These are phyloP conservation scores for Monarcha castaneiventris DNA, from an alignment of 2,113 vertebrate genomes.

Conservation along the genomic window DNA sequence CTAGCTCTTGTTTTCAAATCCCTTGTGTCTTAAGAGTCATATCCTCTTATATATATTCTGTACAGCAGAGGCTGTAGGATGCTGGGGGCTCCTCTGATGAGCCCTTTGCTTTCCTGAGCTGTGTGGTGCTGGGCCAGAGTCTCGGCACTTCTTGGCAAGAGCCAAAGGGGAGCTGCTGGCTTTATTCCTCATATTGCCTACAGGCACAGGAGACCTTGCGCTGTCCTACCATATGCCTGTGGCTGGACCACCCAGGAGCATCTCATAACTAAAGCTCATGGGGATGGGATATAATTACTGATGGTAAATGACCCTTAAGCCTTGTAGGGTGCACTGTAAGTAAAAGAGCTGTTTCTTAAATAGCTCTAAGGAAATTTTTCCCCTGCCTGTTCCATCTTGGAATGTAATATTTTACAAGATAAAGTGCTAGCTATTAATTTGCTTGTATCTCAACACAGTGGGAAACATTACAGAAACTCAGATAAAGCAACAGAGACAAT, in stretches of 20 bases:
- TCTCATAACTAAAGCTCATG: neutral
- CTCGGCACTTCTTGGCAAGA: neutral
- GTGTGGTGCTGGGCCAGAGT: neutral
- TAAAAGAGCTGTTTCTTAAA: neutral
- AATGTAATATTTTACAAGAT: neutral
- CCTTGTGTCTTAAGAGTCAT: neutral
- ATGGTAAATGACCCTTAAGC: neutral
- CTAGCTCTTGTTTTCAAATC: conserved; percentile 21
- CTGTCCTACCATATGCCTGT: neutral
- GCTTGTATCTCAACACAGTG: neutral
- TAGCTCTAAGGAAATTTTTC: neutral
- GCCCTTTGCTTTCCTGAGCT: neutral
- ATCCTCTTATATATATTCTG: neutral
- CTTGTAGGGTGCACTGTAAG: neutral
- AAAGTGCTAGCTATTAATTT: neutral
- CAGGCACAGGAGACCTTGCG: neutral
- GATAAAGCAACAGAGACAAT: neutral
- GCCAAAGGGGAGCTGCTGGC: neutral
- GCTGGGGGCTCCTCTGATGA: neutral
- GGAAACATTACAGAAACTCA: neutral
- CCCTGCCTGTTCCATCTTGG: neutral
- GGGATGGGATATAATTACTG: neutral
- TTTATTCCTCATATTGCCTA: neutral
- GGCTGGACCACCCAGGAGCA: neutral
- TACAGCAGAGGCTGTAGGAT: neutral